Percentiles rank a stretch among this genome's conserved stretches.
These are phyloP conservation scores for Heteromurus nitidus DNA, from an alignment of 2,888 invertebrate species.

Conservation along the genomic window DNA sequence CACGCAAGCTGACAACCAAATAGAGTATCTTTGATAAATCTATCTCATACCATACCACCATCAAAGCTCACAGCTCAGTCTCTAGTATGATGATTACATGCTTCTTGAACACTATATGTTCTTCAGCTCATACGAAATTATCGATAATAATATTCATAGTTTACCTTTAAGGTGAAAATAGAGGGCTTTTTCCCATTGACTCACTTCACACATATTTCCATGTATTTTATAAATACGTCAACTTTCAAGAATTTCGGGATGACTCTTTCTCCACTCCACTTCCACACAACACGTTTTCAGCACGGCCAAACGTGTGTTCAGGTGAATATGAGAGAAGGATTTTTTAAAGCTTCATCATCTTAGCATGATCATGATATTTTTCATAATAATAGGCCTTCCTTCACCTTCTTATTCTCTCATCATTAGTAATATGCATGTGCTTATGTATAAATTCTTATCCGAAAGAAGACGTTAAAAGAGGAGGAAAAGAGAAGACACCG, in stretches of 20 bases:
- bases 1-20: background rate
- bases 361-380: constrained; percentile 59
- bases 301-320: too few species aligned
- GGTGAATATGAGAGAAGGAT: constrained; percentile 5
- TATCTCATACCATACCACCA: background rate
- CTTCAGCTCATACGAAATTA: too few species aligned
- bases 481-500: constrained; percentile 28
- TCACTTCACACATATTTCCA: too few species aligned
- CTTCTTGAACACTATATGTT: too few species aligned
- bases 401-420: constrained; percentile 44
- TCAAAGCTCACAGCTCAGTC: background rate
- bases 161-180: too few species aligned
- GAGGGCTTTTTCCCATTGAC: too few species aligned
- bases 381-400: constrained; percentile 63
- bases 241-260: too few species aligned
- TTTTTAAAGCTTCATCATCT: constrained; percentile 45
- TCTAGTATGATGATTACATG: too few species aligned
- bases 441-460: background rate
- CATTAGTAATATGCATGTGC: background rate
- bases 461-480: constrained; percentile 41
- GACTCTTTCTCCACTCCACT: background rate
- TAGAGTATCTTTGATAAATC: too few species aligned
- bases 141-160: too few species aligned
- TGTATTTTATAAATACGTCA: too few species aligned
- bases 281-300: background rate